Conservation (phyloP, 2,113 vertebrate genomes). For the Elephantulus edwardii region DNA sequence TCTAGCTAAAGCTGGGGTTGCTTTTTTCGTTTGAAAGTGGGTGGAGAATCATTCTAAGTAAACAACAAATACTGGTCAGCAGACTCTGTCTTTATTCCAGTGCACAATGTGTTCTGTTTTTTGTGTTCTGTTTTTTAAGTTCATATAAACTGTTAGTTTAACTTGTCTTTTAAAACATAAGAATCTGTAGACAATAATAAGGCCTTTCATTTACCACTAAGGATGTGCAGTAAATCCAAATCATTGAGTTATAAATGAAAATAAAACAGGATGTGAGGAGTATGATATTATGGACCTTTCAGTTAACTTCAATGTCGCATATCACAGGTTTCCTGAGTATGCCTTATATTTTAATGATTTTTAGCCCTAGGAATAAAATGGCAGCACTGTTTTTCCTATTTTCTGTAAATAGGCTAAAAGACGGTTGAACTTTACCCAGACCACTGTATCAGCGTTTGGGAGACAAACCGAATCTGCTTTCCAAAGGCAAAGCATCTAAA, state of each 20-base stretch:
- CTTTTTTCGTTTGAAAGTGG: constrained; percentile 80
- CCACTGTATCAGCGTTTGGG: not conserved
- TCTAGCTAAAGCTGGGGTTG: constrained; percentile 65
- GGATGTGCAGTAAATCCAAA: not conserved
- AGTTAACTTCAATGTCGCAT: constrained; percentile 6
- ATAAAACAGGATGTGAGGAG: constrained; percentile 36
- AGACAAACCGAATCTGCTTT: constrained; percentile 12
- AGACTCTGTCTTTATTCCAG: constrained; percentile 67
- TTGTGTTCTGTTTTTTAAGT: constrained; percentile 23
- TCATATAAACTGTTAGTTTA: constrained; percentile 44
- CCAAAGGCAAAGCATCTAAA: constrained; percentile 9
- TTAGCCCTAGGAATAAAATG: constrained; percentile 20
- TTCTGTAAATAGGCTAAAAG: constrained; percentile 37
- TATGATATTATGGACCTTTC: not conserved
- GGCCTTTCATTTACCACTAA: not conserved
- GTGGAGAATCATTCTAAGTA: constrained; percentile 65
- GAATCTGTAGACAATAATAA: constrained; percentile 1
- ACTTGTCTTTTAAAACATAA: constrained; percentile 45
- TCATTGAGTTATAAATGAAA: constrained; percentile 20
- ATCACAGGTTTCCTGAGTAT: not conserved
- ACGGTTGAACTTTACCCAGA: constrained; percentile 9
- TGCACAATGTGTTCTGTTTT: not conserved
- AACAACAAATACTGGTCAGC: constrained; percentile 69
- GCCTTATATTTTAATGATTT: constrained; percentile 10
- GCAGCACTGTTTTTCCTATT: constrained; percentile 31